Evolutionary conservation across 2,888 invertebrate genomes (phyloP).

Genomic region (Cacoxenus indagator): DNA sequence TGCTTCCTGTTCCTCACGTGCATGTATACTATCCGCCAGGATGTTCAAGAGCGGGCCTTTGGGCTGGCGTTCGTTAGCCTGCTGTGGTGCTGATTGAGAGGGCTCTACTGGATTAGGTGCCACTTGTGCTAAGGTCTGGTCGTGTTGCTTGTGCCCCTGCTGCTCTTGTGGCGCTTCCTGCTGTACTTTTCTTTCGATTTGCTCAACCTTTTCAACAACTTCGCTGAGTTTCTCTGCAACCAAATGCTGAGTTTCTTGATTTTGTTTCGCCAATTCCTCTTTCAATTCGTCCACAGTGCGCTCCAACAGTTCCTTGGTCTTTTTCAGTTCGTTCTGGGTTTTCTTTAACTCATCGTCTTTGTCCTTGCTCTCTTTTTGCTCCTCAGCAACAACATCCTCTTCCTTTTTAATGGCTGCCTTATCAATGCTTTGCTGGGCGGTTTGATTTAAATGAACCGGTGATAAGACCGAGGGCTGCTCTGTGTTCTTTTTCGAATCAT

Average conservation of each 20-base stretch:
- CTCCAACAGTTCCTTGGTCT: slow-evolving; percentile 65
- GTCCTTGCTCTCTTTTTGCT: slow-evolving; percentile 55
- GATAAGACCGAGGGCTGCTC: background rate
- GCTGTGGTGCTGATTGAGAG: background rate
- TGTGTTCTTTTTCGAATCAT: background rate
- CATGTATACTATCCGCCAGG: slow-evolving; percentile 51
- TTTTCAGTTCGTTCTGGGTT: slow-evolving; percentile 63
- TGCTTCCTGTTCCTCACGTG: slow-evolving; percentile 50
- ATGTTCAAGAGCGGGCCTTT: slow-evolving; percentile 56
- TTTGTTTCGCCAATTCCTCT: slow-evolving; percentile 69
- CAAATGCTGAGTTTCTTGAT: slow-evolving; percentile 62
- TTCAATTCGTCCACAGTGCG: slow-evolving; percentile 71
- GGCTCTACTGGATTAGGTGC: background rate
- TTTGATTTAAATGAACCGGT: background rate
- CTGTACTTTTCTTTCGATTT: slow-evolving; percentile 73
- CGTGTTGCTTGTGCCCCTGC: background rate
- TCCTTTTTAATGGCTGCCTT: slow-evolving; percentile 72
- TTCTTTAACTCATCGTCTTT: slow-evolving; percentile 63
- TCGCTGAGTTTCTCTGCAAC: slow-evolving; percentile 62
- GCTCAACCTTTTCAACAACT: slow-evolving; percentile 62
- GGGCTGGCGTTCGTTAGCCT: slow-evolving; percentile 22
- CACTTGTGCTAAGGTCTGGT: background rate
- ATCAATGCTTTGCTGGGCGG: slow-evolving; percentile 56
- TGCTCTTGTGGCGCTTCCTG: slow-evolving; percentile 37
- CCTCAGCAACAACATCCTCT: slow-evolving; percentile 67